Evolutionary conservation across 2,888 invertebrate species (phyloP).

Genomic region (Archaeoteleia sp.): DNA sequence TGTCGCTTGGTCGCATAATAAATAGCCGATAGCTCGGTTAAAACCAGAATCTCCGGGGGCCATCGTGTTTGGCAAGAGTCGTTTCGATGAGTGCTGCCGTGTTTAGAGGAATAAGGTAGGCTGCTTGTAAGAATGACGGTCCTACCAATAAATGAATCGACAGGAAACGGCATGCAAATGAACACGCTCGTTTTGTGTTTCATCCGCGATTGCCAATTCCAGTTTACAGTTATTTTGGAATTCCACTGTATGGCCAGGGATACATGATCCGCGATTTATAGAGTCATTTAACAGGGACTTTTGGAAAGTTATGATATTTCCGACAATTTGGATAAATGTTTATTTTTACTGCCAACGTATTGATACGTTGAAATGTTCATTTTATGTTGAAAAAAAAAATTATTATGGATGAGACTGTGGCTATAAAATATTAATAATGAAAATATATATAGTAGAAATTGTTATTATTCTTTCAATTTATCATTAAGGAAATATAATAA

Average conservation of each 20-base stretch:
- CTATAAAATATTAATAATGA: no score
- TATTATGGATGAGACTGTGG: no score
- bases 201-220: constrained; percentile 14
- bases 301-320: constrained; percentile 32
- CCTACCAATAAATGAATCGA: constrained; percentile 50
- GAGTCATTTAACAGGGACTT: constrained; percentile 35
- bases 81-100: constrained; percentile 45
- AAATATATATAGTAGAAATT: no score
- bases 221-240: constrained; percentile 47
- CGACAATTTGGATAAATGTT: constrained; percentile 8
- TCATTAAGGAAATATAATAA: no score
- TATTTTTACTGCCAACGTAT: constrained; percentile 15
- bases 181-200: no score
- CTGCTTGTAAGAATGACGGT: constrained; percentile 29
- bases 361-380: constrained; percentile 42
- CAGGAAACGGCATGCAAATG: constrained; percentile 48
- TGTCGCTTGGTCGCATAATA: constrained; percentile 66
- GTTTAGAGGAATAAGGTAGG: constrained; percentile 35
- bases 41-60: constrained; percentile 51
- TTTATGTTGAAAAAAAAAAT: no score
- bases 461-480: no score
- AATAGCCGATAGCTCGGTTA: constrained; percentile 70
- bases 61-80: constrained; percentile 38
- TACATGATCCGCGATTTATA: constrained; percentile 38
- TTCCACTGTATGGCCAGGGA: constrained; percentile 8